Evolutionary conservation across 1,140 invertebrate species (phyloP), one percentile per base, ranked within the genome.

Genomic region (Anastatus disparis): DNA sequence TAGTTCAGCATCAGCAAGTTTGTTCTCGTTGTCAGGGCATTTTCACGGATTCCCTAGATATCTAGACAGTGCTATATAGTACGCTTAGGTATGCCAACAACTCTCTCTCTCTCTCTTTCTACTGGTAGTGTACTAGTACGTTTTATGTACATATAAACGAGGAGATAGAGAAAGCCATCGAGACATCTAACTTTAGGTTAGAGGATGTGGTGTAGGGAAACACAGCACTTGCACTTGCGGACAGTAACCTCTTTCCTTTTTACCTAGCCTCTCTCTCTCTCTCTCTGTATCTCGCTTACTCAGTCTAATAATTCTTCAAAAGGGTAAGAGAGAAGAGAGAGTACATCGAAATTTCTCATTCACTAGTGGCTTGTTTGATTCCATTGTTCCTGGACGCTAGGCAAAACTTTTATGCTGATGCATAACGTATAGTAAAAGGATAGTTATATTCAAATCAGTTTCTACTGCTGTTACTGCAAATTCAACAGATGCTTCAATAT

Each of bases 101-200:
- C 4, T 35, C 4, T 35, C 31, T 35, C 31, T 35, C 31, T 10
- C 10, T 10, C 31, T 35, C 31, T 10, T 10, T 35, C 4, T 35
- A 10, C 31, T 6, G 31, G 31, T 4, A 6, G 31, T 4, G 31
- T 4, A 35, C 31, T 4, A 35, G 31, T n/a, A n/a, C n/a, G n/a
- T n/a, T n/a, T n/a, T n/a, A n/a, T n/a, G n/a, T n/a, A n/a, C n/a
- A 35, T 35, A 35, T 6, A 35, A 29, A 53, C 26, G 26, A n/a
- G 40, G n/a, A 40, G 55, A 42, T n/a, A 27, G 40, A 1, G 29
- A 44, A n/a, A 52, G n/a, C 27, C 17, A 63, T 50, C 46, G 65
- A 68, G 65, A 68, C 44, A 35, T 68, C 44, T 29, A 59, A 68
- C 53, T 68, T 58, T 55, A n/a, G n/a, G n/a, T n/a, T n/a, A n/a